Evolutionary conservation across 1,140 invertebrate genomes (phyloP).

Genomic region (Calephelis nemesis): DNA sequence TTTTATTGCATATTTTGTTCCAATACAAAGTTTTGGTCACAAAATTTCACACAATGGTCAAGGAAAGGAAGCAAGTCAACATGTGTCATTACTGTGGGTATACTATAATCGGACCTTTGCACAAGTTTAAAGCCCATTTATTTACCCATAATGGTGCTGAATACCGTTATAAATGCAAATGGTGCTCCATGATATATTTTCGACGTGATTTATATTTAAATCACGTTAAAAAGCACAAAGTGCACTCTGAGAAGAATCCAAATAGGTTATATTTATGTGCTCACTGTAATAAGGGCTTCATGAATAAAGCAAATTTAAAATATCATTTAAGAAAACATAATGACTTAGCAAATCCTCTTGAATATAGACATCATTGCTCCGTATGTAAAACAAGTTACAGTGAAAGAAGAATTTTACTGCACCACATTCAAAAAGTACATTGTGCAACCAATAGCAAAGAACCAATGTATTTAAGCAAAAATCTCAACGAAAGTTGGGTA

Average conservation of each 20-base stretch:
- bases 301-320: constrained; percentile 50
- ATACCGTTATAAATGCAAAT: constrained; percentile 38
- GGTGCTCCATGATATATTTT: constrained; percentile 46
- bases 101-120: constrained; percentile 28
- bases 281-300: constrained; percentile 44
- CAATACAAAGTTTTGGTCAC: too few species aligned
- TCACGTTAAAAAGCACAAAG: constrained; percentile 38
- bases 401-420: constrained; percentile 43
- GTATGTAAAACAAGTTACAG: constrained; percentile 44
- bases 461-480: constrained; percentile 31
- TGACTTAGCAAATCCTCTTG: constrained; percentile 24
- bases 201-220: constrained; percentile 38
- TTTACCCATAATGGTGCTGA: constrained; percentile 43
- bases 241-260: constrained; percentile 3
- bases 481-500: constrained; percentile 56
- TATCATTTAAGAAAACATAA: constrained; percentile 47
- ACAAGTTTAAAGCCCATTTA: constrained; percentile 51
- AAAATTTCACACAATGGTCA: neutral
- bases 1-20: too few species aligned
- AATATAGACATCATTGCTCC: constrained; percentile 34
- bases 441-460: constrained; percentile 37
- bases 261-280: constrained; percentile 39
- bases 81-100: neutral
- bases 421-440: constrained; percentile 51
- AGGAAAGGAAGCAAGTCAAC: neutral